A percentile compares a stretch with the other conserved stretches of the same genome.
These are phyloP conservation scores for Heliocidaris erythrogramma DNA, from an alignment of 35 echinoderm and acorn worm genomes.

Conservation along the genomic window DNA sequence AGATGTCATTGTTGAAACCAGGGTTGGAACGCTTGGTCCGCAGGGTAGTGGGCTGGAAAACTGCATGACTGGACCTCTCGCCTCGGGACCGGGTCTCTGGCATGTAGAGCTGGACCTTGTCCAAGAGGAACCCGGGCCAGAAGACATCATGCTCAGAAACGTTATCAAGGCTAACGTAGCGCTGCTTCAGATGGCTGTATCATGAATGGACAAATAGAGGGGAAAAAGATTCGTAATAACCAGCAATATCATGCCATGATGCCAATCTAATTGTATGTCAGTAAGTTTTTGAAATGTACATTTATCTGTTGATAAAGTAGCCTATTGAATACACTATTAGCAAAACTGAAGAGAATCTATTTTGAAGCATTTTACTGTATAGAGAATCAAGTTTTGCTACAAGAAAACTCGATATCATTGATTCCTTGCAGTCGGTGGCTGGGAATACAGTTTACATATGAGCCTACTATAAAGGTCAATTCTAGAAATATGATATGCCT, in stretches of 20 bases:
- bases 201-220: conserved; percentile 36
- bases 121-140: conserved; percentile 92
- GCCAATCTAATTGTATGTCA: too few relatives aligned
- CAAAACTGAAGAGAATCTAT: too few relatives aligned
- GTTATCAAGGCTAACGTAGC: conserved; percentile 74
- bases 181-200: conserved; percentile 83
- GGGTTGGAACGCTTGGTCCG: conserved; percentile 53
- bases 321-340: too few relatives aligned
- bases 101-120: conserved; percentile 88
- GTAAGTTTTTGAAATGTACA: too few relatives aligned
- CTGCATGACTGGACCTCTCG: not conserved
- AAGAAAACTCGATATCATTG: too few relatives aligned
- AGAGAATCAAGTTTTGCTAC: too few relatives aligned
- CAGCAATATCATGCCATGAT: not conserved
- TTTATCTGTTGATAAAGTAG: too few relatives aligned
- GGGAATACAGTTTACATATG: too few relatives aligned
- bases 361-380: too few relatives aligned
- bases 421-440: too few relatives aligned
- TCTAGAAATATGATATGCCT: too few relatives aligned
- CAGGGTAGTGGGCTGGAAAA: conserved; percentile 45
- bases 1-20: conserved; percentile 61
- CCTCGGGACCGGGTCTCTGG: conserved; percentile 34
- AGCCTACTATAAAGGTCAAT: too few relatives aligned
- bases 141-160: conserved; percentile 66
- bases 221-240: not conserved